phyloP scores from a whole-genome alignment of 2,888 invertebrate genomes.

The Euplagia quadripunctaria region DNA sequence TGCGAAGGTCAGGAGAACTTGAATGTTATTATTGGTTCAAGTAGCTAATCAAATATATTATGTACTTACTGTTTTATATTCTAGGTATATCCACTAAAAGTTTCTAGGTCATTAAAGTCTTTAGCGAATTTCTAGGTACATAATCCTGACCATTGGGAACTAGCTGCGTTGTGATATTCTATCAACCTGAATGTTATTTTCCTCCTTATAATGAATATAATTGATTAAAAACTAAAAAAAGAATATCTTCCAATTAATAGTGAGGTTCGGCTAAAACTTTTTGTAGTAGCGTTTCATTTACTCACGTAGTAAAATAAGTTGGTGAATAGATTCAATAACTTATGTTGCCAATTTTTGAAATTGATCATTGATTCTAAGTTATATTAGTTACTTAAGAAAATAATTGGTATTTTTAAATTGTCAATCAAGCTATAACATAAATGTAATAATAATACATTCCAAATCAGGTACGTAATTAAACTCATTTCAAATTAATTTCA shows the following conservation, averaged over 20 bases:
- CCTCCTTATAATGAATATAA: background rate
- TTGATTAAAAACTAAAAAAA: background rate
- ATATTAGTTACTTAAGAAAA: background rate
- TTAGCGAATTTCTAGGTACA: background rate
- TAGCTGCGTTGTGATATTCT: background rate
- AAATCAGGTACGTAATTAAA: background rate
- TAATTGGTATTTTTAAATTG: background rate
- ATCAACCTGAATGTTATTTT: background rate
- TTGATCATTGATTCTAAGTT: background rate
- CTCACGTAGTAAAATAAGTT: background rate
- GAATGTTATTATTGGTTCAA: slow-evolving; percentile 41
- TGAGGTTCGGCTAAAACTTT: background rate
- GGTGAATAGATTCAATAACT: background rate
- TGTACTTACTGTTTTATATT: background rate
- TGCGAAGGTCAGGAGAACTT: slow-evolving; percentile 60
- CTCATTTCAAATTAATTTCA: background rate
- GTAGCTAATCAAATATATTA: background rate
- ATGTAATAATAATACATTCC: background rate
- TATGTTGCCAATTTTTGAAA: background rate
- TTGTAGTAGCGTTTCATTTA: background rate
- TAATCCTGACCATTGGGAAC: background rate
- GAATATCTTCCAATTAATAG: background rate
- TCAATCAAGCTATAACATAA: too few species aligned
- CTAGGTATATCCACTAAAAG: background rate
- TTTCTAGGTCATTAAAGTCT: background rate